These are phyloP conservation scores for Cuculus canorus DNA, from an alignment of 2,797 vertebrate genomes.

Conservation along the genomic window DNA sequence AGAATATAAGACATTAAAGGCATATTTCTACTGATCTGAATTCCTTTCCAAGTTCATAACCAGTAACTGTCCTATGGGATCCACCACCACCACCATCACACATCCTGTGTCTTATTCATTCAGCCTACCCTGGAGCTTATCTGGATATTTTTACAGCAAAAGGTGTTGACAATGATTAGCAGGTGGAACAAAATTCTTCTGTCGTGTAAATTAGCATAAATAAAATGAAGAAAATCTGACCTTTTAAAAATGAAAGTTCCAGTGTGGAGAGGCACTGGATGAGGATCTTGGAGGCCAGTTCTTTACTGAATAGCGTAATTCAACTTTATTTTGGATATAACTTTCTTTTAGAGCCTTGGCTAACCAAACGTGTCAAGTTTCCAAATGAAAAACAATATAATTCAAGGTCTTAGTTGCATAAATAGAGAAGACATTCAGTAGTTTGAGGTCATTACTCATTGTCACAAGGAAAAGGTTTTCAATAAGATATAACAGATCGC, in stretches of 20 bases:
- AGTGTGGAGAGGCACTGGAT: neutral
- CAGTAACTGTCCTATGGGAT: neutral
- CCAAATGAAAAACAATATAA: neutral
- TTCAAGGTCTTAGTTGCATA: neutral
- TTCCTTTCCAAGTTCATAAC: neutral
- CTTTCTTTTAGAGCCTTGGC: neutral
- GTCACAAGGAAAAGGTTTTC: neutral
- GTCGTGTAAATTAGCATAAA: neutral
- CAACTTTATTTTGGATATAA: neutral
- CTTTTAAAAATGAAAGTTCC: neutral
- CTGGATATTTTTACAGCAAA: neutral
- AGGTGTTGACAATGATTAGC: accelerated
- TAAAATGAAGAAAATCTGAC: neutral
- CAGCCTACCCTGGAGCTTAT: neutral
- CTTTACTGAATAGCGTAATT: neutral
- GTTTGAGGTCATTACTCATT: neutral
- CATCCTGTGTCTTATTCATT: neutral
- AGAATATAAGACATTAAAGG: neutral
- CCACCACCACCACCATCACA: neutral
- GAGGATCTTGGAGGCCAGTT: neutral
- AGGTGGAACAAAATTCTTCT: neutral
- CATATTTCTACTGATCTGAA: neutral
- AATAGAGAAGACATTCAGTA: neutral
- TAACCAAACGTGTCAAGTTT: neutral
- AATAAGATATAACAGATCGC: neutral